Conservation (phyloP, 64 coral and sea anemone genomes). For the Anthopleura sola region DNA sequence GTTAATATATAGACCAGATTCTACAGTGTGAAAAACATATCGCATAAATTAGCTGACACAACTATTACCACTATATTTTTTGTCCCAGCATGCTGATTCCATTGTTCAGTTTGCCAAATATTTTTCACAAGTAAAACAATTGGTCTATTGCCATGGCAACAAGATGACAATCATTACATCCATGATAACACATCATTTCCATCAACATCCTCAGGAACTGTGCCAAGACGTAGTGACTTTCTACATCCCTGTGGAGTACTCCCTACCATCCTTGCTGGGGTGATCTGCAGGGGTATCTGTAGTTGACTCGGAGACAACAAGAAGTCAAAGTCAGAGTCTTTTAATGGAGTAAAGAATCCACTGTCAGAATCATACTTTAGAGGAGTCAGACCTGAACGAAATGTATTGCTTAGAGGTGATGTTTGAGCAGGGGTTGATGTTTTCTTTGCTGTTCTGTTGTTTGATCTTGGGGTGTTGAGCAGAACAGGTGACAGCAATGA, state of each 20-base stretch:
- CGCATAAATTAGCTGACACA: too few relatives aligned
- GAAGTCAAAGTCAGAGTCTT: conserved; percentile 72
- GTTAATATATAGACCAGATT: too few relatives aligned
- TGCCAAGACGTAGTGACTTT: conserved; percentile 71
- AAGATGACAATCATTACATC: neutral
- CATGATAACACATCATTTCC: conserved; percentile 3
- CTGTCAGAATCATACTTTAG: conserved; percentile 57
- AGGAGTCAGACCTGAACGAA: conserved; percentile 54
- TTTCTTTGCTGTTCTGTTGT: neutral
- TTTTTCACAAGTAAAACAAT: too few relatives aligned
- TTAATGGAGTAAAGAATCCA: conserved; percentile 71
- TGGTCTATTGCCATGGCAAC: neutral
- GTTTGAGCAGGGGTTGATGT: neutral
- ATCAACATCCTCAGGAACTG: conserved; percentile 11
- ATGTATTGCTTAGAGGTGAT: conserved; percentile 39
- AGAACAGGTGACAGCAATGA: neutral
- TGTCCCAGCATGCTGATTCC: too few relatives aligned
- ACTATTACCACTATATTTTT: too few relatives aligned
- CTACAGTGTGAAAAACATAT: too few relatives aligned
- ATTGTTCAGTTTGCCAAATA: too few relatives aligned
- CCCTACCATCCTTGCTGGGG: conserved; percentile 36
- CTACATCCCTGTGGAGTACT: conserved; percentile 69
- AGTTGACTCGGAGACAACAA: conserved; percentile 47
- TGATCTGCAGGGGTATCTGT: conserved; percentile 3
- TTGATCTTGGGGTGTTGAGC: neutral